Conservation (phyloP, 2,797 vertebrate species). For the Myripristis jacobus region DNA sequence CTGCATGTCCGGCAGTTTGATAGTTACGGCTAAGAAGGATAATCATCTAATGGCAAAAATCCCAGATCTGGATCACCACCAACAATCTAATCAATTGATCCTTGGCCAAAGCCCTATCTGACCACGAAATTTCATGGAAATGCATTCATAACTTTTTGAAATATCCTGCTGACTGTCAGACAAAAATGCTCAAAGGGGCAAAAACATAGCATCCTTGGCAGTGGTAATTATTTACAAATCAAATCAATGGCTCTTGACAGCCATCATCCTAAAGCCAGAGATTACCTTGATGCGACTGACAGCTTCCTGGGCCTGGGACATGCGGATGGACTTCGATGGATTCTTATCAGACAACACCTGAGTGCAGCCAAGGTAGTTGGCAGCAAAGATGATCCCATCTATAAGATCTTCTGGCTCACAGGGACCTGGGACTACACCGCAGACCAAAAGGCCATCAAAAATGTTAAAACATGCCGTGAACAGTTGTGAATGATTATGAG, state of each 20-base stretch:
- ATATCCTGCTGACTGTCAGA: background rate
- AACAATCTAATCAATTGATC: constrained; percentile 2
- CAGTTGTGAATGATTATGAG: constrained; percentile 3
- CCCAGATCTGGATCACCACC: background rate
- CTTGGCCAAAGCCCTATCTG: background rate
- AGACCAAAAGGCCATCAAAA: constrained; percentile 22
- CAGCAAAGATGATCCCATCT: constrained; percentile 96
- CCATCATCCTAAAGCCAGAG: background rate
- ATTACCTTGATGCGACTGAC: constrained; percentile 92
- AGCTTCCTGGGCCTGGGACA: constrained; percentile 97
- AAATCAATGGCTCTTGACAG: constrained; percentile 4
- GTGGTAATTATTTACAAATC: constrained; percentile 17
- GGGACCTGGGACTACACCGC: constrained; percentile 92
- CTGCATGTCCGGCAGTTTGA: background rate
- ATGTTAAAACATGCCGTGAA: constrained; percentile 10
- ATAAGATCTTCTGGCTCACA: constrained; percentile 93
- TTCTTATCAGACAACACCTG: constrained; percentile 96
- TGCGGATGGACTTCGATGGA: constrained; percentile 94
- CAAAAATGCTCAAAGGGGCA: background rate
- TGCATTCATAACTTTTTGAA: background rate
- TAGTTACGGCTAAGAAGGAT: background rate
- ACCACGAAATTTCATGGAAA: background rate
- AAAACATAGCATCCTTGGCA: background rate
- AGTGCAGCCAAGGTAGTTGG: constrained; percentile 97
- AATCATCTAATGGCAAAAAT: background rate